Percentiles rank a stretch among this genome's conserved stretches.
phyloP scores from a whole-genome alignment of 1,140 invertebrate species.

The Goniozus legneri region DNA sequence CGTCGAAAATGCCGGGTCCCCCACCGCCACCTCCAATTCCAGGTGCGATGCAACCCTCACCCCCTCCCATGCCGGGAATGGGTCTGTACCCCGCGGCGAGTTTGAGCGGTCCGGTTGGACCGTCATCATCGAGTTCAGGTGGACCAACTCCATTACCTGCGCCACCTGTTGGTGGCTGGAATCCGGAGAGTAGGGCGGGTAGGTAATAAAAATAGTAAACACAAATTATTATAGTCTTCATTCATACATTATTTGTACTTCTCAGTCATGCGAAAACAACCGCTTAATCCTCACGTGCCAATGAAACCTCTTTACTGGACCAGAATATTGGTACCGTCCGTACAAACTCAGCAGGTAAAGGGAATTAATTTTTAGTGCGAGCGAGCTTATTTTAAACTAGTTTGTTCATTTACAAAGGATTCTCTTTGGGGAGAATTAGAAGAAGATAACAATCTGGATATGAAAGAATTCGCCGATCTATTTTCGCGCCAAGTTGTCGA shows the following conservation, averaged over 20 bases:
- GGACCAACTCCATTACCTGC: conserved; percentile 62
- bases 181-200: conserved; percentile 64
- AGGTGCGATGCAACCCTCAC: conserved; percentile 43
- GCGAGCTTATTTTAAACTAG: too few relatives aligned
- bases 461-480: conserved; percentile 83
- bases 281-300: conserved; percentile 78
- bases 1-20: too few relatives aligned
- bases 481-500: conserved; percentile 84
- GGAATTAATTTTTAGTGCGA: too few relatives aligned
- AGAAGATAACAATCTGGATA: conserved; percentile 71
- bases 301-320: conserved; percentile 98
- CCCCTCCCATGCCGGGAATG: conserved; percentile 29
- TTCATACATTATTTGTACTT: conserved; percentile 12
- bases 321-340: conserved; percentile 72
- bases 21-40: conserved; percentile 51
- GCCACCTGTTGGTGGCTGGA: conserved; percentile 74
- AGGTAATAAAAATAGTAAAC: conserved; percentile 36
- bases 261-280: conserved; percentile 68
- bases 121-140: conserved; percentile 16
- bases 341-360: too few relatives aligned
- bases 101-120: too few relatives aligned
- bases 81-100: conserved; percentile 34
- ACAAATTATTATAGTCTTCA: background rate
- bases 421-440: conserved; percentile 74
- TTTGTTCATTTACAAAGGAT: conserved; percentile 18